Evolutionary conservation across 1,140 invertebrate genomes (phyloP).

Genomic region (Bombyx mori): DNA sequence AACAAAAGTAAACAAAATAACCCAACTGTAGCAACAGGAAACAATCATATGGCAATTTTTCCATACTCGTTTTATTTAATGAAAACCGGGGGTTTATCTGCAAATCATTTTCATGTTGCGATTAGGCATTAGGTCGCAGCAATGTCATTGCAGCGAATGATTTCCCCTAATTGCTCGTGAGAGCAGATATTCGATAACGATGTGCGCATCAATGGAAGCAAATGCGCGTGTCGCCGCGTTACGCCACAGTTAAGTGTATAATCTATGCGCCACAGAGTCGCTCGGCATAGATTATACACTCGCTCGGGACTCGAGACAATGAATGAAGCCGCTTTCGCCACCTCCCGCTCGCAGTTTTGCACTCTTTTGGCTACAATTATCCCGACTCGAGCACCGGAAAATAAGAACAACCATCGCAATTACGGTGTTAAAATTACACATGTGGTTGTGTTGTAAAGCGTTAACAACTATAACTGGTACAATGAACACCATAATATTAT

Average conservation of each 20-base stretch:
- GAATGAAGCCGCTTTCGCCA: conserved; percentile 30
- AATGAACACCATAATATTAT: not conserved
- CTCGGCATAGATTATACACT: not conserved
- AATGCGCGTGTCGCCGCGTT: conserved; percentile 63
- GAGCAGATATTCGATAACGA: conserved; percentile 15
- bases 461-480: not conserved
- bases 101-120: conserved; percentile 50
- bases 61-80: conserved; percentile 37
- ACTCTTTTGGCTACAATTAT: conserved; percentile 46
- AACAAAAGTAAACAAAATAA: conserved; percentile 37
- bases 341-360: conserved; percentile 30
- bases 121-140: conserved; percentile 53
- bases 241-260: too few species aligned
- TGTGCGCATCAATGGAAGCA: conserved; percentile 52
- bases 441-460: conserved; percentile 4
- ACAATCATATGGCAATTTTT: conserved; percentile 55
- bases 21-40: conserved; percentile 51
- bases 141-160: conserved; percentile 35
- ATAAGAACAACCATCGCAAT: conserved; percentile 20
- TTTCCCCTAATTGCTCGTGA: conserved; percentile 40
- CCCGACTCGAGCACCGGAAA: conserved; percentile 30
- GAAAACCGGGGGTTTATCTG: conserved; percentile 38
- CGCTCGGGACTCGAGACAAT: conserved; percentile 33
- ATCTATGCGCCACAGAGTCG: conserved; percentile 33
- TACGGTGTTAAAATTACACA: conserved; percentile 2